Conservation (phyloP, 2,888 invertebrate species). For the Uloborus plumipes region DNA sequence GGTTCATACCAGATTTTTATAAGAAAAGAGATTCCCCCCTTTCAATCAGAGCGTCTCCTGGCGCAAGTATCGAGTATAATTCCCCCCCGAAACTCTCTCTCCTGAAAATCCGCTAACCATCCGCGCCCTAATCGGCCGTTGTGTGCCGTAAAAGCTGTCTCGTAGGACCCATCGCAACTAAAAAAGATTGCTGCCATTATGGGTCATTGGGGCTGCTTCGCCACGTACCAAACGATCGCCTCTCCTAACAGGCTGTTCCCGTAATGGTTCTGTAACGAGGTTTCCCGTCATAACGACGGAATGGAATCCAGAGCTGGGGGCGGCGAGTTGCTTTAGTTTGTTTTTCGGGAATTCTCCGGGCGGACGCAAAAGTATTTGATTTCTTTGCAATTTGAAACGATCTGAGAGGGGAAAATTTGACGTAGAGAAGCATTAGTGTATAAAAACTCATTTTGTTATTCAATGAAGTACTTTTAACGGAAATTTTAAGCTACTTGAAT, state of each 20-base stretch:
- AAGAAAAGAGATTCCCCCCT: no score
- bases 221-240: slow-evolving; percentile 39
- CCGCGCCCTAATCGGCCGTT: slow-evolving; percentile 21
- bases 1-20: no score
- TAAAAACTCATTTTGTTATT: no score
- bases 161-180: slow-evolving; percentile 36
- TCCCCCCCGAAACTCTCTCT: background rate
- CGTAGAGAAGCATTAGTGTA: no score
- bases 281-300: slow-evolving; percentile 47
- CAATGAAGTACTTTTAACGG: no score
- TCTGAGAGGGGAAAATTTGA: no score
- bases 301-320: slow-evolving; percentile 28
- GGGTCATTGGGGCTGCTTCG: slow-evolving; percentile 7
- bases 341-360: no score
- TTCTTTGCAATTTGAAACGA: no score
- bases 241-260: slow-evolving; percentile 43
- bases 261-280: slow-evolving; percentile 61
- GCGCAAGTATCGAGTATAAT: background rate
- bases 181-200: slow-evolving; percentile 55
- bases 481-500: no score
- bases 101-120: slow-evolving; percentile 50
- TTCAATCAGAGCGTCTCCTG: background rate
- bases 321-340: background rate
- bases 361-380: no score
- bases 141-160: slow-evolving; percentile 48